Percentiles rank a stretch among this genome's conserved stretches.
Conservation (phyloP, 2,113 vertebrate species). For the Porphyrio hochstetteri region DNA sequence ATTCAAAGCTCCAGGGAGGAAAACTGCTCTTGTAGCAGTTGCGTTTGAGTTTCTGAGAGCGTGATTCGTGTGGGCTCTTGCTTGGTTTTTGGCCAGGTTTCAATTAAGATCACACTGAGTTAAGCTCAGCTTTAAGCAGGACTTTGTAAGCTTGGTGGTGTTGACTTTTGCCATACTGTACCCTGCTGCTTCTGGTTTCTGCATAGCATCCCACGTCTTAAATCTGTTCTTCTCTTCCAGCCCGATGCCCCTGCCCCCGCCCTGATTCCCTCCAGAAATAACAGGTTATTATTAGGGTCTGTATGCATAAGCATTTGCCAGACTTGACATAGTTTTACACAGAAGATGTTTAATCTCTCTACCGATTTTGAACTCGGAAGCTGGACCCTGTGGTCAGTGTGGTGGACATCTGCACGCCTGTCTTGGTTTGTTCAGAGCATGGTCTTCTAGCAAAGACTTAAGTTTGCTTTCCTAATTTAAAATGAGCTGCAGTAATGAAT, state of each 20-base stretch:
- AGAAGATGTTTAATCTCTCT: neutral
- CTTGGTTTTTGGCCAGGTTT: neutral
- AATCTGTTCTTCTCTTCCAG: neutral
- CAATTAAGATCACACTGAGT: neutral
- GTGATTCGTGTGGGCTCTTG: neutral
- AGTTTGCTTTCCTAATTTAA: neutral
- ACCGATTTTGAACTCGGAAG: fast-evolving
- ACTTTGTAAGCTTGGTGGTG: neutral
- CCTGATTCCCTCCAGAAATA: neutral
- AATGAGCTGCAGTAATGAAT: neutral
- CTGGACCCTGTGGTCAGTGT: neutral
- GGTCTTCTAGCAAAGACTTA: neutral
- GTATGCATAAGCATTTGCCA: neutral
- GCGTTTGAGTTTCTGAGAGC: neutral
- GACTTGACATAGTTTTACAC: neutral
- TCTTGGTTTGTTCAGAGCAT: neutral
- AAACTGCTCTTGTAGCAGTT: neutral
- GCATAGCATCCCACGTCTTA: neutral
- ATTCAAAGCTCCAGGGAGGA: neutral
- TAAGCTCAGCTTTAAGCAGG: neutral
- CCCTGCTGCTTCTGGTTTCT: neutral
- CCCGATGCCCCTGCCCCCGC: neutral
- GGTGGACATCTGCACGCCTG: neutral
- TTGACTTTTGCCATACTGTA: neutral
- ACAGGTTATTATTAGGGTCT: neutral